These are phyloP conservation scores for Leuciscus waleckii DNA, from an alignment of 2,797 vertebrate species.

Conservation along the genomic window DNA sequence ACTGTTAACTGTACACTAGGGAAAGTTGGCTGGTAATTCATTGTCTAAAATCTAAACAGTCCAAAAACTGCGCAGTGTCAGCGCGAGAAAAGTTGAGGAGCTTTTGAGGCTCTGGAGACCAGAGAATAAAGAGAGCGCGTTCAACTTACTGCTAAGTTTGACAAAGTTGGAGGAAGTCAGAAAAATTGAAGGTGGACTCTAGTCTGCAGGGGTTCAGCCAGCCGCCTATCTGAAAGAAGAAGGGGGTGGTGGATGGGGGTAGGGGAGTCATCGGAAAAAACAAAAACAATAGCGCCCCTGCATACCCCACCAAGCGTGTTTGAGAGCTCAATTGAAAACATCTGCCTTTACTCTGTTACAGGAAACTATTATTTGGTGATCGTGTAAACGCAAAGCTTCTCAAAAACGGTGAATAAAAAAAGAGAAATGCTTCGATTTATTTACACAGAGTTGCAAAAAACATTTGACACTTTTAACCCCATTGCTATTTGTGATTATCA, in stretches of 20 bases:
- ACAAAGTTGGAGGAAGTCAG: conserved; percentile 71
- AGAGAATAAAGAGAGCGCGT: conserved; percentile 19
- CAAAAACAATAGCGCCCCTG: conserved; percentile 48
- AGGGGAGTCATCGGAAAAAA: conserved; percentile 46
- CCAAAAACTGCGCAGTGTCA: conserved; percentile 26
- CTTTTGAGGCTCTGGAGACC: conserved; percentile 35
- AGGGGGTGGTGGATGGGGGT: conserved; percentile 51
- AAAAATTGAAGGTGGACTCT: conserved; percentile 64
- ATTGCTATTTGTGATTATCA: background rate
- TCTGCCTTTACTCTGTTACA: conserved; percentile 29
- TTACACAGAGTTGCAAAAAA: background rate
- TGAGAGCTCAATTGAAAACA: conserved; percentile 20
- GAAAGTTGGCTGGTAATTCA: conserved; percentile 57
- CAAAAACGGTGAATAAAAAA: background rate
- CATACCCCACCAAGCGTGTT: conserved; percentile 34
- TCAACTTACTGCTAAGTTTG: conserved; percentile 60
- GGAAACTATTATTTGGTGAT: conserved; percentile 17
- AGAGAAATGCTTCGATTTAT: background rate
- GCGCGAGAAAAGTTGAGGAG: conserved; percentile 46
- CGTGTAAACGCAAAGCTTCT: background rate
- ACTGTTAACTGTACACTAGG: conserved; percentile 67
- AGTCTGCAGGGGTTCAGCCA: conserved; percentile 49
- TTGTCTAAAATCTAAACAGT: conserved; percentile 55
- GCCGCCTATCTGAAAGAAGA: conserved; percentile 22
- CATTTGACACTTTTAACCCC: background rate